Conservation (phyloP, 2,113 vertebrate species). For the Zeus faber region DNA sequence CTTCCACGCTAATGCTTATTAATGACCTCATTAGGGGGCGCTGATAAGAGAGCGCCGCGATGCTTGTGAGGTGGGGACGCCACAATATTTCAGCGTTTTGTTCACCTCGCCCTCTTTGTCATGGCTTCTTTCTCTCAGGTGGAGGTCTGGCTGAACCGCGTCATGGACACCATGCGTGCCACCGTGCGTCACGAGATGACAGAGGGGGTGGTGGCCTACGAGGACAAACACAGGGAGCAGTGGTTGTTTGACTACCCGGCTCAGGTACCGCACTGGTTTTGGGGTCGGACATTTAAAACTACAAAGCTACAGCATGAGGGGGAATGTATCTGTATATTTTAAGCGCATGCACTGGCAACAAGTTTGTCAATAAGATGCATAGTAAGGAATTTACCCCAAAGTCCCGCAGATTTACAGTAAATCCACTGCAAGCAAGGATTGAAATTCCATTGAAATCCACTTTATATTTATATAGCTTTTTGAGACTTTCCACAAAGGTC, state of each 20-base stretch:
- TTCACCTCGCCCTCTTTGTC: background rate
- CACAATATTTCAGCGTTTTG: slow-evolving; percentile 14
- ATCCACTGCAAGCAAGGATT: too few relatives aligned
- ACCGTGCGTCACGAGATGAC: slow-evolving; percentile 85
- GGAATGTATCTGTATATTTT: too few relatives aligned
- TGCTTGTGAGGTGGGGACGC: slow-evolving; percentile 17
- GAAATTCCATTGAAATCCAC: too few relatives aligned
- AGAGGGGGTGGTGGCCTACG: slow-evolving; percentile 79
- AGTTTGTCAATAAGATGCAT: too few relatives aligned
- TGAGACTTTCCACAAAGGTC: too few relatives aligned
- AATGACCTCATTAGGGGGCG: slow-evolving; percentile 56
- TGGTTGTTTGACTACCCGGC: slow-evolving; percentile 73
- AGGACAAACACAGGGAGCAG: slow-evolving; percentile 91
- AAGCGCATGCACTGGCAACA: too few relatives aligned
- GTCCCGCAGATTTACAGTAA: too few relatives aligned
- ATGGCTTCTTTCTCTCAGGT: slow-evolving; percentile 72
- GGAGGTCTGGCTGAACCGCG: slow-evolving; percentile 85
- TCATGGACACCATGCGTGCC: slow-evolving; percentile 84
- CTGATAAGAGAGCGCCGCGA: slow-evolving; percentile 37
- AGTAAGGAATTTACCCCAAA: too few relatives aligned
- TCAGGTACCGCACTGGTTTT: slow-evolving; percentile 44
- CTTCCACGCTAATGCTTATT: slow-evolving; percentile 56
- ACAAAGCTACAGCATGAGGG: background rate
- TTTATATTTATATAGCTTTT: too few relatives aligned
- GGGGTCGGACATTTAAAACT: background rate